Evolutionary conservation across 2,113 vertebrate species (phyloP), one percentile per base, ranked within the genome.

Genomic region (Larimichthys crocea): DNA sequence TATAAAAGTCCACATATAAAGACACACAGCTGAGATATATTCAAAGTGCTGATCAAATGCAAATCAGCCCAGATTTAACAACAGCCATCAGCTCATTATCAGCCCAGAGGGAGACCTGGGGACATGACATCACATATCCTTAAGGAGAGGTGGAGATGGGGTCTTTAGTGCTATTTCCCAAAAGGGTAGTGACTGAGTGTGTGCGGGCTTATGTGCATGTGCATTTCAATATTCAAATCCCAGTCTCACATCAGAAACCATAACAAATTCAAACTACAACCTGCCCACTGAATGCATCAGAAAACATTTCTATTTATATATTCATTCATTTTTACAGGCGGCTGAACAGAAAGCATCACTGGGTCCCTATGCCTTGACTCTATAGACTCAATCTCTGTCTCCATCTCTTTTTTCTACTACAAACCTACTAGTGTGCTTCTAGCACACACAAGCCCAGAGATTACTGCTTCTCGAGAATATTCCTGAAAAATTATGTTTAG

Each of bases 271-370:
- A 31, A 84, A 85, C 66, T 66, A 55, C 57, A 72, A 75, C 60
- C 68, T 71, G 70, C 62, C 67, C 1, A 44, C 40, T 31, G 70
- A 79, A 86, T 75, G 22, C 53, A 87, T 85, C 59, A 74, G 64
- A 79, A 81, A 76, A 77, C 64, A 82, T 76, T 86, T 74, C 56
- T 76, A 85, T 89, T 85, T 85, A 87, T 87, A 74, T 85, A 87
- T 89, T 87, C 82, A 87, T 86, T 82, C 67, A 74, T 76, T 87
- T 84, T 87, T 74, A 75, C 79, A 76, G 79, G 14, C 26, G 74
- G 17, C 46, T 76, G 84, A 84, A 83, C 50, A 82, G 74, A 84
- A 76, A 68, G 71, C 84, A 82, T 84, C 35, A 82, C 70, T 66
- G 44, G 66, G 22, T 67, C 42, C 40, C 60, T 57, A 50, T 79